A percentile compares a stretch with the other conserved stretches of the same genome.
These are phyloP conservation scores for Phengaris arion DNA, from an alignment of 2,888 invertebrate species.

Conservation along the genomic window DNA sequence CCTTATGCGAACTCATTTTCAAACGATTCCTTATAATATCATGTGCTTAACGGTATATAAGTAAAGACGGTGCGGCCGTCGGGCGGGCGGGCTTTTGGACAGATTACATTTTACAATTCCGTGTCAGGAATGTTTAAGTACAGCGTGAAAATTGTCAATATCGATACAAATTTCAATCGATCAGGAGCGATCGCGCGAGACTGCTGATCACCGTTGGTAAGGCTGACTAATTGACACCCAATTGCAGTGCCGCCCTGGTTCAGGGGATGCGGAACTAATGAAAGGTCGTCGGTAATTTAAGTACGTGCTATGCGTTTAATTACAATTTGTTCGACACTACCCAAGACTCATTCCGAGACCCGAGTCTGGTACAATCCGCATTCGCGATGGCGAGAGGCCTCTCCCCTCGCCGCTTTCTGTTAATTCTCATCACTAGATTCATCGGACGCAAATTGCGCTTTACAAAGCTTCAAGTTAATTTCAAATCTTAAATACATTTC, in stretches of 20 bases:
- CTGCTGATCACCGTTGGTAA: slow-evolving; percentile 62
- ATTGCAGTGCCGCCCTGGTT: slow-evolving; percentile 50
- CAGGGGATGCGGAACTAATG: slow-evolving; percentile 58
- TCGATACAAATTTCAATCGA: slow-evolving; percentile 58
- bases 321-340: slow-evolving; percentile 51
- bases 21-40: slow-evolving; percentile 32
- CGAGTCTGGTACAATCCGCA: slow-evolving; percentile 26
- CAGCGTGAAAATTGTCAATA: slow-evolving; percentile 49
- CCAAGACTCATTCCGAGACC: slow-evolving; percentile 39
- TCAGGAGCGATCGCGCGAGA: slow-evolving; percentile 56
- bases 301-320: slow-evolving; percentile 54
- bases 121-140: slow-evolving; percentile 60
- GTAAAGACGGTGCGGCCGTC: slow-evolving; percentile 45
- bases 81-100: slow-evolving; percentile 56
- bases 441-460: not conserved
- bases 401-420: not conserved
- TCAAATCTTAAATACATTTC: not conserved
- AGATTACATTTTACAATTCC: slow-evolving; percentile 58
- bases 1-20: slow-evolving; percentile 37
- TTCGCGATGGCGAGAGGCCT: not conserved
- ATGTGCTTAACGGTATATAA: slow-evolving; percentile 38
- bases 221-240: slow-evolving; percentile 74
- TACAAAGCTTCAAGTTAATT: slow-evolving; percentile 2
- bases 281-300: slow-evolving; percentile 61
- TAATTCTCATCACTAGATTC: not conserved